A percentile compares a stretch with the other conserved stretches of the same genome.
phyloP scores from a whole-genome alignment of 2,888 invertebrate genomes.

The Isoperla grammatica region DNA sequence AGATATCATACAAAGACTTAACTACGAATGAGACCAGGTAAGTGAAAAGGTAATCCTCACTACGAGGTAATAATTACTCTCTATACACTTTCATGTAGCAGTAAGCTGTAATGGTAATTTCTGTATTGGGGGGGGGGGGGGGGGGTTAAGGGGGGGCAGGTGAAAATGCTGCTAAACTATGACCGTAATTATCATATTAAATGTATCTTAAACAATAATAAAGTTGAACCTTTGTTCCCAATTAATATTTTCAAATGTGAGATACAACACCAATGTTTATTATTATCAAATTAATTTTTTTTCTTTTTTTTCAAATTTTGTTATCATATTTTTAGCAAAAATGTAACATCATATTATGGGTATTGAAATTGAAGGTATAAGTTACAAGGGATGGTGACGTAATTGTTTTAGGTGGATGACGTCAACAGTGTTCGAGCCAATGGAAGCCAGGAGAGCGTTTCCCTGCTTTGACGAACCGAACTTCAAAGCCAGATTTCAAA shows the following conservation, averaged over 20 bases:
- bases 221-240: too few species aligned
- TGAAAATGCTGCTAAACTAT: not conserved
- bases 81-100: not conserved
- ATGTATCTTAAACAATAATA: too few species aligned
- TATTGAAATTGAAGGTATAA: too few species aligned
- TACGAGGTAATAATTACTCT: not conserved
- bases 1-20: slow-evolving; percentile 19
- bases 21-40: slow-evolving; percentile 20
- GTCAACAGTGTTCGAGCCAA: slow-evolving; percentile 29
- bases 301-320: too few species aligned
- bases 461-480: slow-evolving; percentile 31
- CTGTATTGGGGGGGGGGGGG: too few species aligned
- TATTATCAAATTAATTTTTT: too few species aligned
- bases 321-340: not conserved
- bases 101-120: not conserved
- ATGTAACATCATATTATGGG: not conserved
- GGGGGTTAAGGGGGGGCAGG: not conserved
- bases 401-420: slow-evolving; percentile 26
- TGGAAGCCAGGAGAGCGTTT: slow-evolving; percentile 27
- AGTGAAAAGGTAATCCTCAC: too few species aligned
- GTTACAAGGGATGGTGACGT: not conserved
- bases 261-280: too few species aligned
- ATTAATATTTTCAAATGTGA: too few species aligned
- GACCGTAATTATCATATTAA: too few species aligned
- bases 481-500: slow-evolving; percentile 26